Evolutionary conservation across 1,140 invertebrate species (phyloP).

Genomic region (Eciton burchellii): DNA sequence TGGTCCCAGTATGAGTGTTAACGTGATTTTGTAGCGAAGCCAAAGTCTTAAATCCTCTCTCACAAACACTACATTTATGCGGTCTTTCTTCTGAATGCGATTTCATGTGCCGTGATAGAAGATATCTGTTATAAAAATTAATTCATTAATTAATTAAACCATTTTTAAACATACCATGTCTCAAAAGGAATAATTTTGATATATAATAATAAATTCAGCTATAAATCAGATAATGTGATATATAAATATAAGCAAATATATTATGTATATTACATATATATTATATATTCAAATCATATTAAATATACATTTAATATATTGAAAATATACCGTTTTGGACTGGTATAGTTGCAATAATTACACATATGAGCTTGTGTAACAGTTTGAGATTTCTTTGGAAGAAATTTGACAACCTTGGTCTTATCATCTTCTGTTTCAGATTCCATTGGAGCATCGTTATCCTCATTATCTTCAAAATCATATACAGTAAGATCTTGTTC

Average conservation of each 20-base stretch:
- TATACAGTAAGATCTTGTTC: conserved; percentile 89
- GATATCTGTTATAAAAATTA: conserved; percentile 87
- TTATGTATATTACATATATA: conserved; percentile 17
- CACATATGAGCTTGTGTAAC: conserved; percentile 92
- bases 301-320: neutral
- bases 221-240: conserved; percentile 6
- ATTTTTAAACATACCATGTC: neutral
- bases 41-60: conserved; percentile 97
- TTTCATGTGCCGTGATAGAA: conserved; percentile 97
- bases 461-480: conserved; percentile 89
- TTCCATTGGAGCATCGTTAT: conserved; percentile 86
- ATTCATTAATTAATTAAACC: neutral
- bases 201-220: neutral
- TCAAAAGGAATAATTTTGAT: neutral
- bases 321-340: conserved; percentile 89
- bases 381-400: conserved; percentile 90
- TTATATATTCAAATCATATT: no score
- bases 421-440: conserved; percentile 91
- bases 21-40: conserved; percentile 98
- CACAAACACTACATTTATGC: conserved; percentile 97
- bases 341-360: conserved; percentile 96
- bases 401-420: conserved; percentile 89
- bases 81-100: conserved; percentile 97
- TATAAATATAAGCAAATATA: conserved; percentile 13
- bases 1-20: conserved; percentile 98